These are phyloP conservation scores for Hydraecia micacea DNA, from an alignment of 2,888 invertebrate genomes.

Conservation along the genomic window DNA sequence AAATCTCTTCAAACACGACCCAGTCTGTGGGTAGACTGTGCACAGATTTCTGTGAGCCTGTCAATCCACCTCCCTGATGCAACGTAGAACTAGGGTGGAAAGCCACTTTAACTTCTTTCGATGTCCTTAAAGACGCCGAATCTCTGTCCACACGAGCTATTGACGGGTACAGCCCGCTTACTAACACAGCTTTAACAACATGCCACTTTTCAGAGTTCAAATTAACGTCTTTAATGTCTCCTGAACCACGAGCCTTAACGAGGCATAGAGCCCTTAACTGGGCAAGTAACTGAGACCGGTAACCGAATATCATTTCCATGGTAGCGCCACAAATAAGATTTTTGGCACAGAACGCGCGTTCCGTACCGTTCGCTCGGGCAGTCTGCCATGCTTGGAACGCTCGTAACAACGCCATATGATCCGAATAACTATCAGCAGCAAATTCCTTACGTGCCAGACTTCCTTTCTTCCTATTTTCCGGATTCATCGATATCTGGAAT, in stretches of 20 bases:
- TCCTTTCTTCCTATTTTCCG: slow-evolving; percentile 91
- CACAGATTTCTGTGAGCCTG: slow-evolving; percentile 79
- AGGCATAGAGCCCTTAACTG: slow-evolving; percentile 94
- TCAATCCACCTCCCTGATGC: slow-evolving; percentile 89
- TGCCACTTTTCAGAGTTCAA: slow-evolving; percentile 96
- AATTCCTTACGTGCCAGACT: slow-evolving; percentile 92
- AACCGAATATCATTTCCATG: slow-evolving; percentile 97
- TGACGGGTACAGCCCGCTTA: slow-evolving; percentile 97
- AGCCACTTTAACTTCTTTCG: slow-evolving; percentile 89
- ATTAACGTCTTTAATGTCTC: slow-evolving; percentile 92
- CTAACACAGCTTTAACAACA: slow-evolving; percentile 96
- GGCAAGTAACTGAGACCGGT: slow-evolving; percentile 95
- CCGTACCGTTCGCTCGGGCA: slow-evolving; percentile 91
- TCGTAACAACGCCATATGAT: slow-evolving; percentile 96
- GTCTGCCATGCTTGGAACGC: slow-evolving; percentile 94
- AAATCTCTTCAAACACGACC: slow-evolving; percentile 97
- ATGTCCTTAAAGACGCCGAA: slow-evolving; percentile 91
- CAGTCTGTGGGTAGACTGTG: slow-evolving; percentile 93
- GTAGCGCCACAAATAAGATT: slow-evolving; percentile 94
- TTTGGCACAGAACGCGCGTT: slow-evolving; percentile 93
- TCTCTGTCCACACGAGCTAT: slow-evolving; percentile 93
- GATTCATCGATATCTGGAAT: slow-evolving; percentile 93
- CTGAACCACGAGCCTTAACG: slow-evolving; percentile 91
- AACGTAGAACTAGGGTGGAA: slow-evolving; percentile 91
- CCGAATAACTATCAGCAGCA: slow-evolving; percentile 94